Conservation (phyloP, 1,140 invertebrate species). For the Drosophila murphyi region DNA sequence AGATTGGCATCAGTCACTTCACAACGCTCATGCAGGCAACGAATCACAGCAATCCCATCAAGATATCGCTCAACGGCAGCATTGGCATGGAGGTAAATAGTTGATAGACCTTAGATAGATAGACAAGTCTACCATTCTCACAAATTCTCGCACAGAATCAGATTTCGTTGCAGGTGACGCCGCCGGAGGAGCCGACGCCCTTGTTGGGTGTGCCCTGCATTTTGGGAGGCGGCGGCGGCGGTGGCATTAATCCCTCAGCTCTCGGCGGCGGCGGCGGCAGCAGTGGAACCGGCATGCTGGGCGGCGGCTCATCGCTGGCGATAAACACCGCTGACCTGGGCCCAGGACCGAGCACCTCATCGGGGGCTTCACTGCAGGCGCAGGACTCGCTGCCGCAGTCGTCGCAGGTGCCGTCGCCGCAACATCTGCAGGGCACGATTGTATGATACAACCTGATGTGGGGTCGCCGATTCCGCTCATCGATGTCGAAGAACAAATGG, state of each 20-base stretch:
- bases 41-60: conserved; percentile 89
- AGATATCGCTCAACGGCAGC: conserved; percentile 93
- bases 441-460: conserved; percentile 97
- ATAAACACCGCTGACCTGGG: conserved; percentile 77
- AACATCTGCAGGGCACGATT: conserved; percentile 93
- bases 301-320: conserved; percentile 66
- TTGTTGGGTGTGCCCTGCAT: conserved; percentile 85
- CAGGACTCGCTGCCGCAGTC: conserved; percentile 71
- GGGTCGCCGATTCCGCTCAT: conserved; percentile 88
- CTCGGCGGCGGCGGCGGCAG: conserved; percentile 63
- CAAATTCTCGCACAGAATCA: conserved; percentile 53
- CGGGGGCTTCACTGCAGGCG: conserved; percentile 66
- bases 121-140: neutral
- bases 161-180: conserved; percentile 84
- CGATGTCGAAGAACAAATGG: conserved; percentile 84
- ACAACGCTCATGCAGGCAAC: conserved; percentile 87
- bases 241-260: conserved; percentile 84
- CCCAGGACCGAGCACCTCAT: conserved; percentile 62
- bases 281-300: conserved; percentile 37
- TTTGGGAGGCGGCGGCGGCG: conserved; percentile 71
- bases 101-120: neutral
- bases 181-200: conserved; percentile 90
- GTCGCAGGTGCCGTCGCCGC: conserved; percentile 87
- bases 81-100: conserved; percentile 92
- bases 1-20: conserved; percentile 92